Evolutionary conservation across 2,888 invertebrate species (phyloP).

Genomic region (Geotrupes spiniger): DNA sequence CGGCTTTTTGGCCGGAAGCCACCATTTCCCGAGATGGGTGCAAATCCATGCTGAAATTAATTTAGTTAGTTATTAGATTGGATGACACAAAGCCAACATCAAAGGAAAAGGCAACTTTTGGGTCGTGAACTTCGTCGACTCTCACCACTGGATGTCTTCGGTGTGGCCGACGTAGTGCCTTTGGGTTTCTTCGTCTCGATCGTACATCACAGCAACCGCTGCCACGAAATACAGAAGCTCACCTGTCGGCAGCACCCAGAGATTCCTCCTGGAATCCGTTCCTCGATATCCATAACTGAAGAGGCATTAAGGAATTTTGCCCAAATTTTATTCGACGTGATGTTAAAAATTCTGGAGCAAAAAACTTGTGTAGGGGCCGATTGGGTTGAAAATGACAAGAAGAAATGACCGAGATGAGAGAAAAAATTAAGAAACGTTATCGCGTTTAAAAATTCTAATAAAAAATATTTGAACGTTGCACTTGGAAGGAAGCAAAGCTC

Average conservation of each 20-base stretch:
- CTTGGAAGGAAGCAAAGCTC: too few species aligned
- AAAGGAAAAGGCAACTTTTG: too few species aligned
- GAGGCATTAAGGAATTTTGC: slow-evolving; percentile 40
- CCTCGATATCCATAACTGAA: slow-evolving; percentile 89
- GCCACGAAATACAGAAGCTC: slow-evolving; percentile 92
- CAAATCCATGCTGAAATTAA: slow-evolving; percentile 69
- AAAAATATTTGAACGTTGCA: too few species aligned
- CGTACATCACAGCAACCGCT: slow-evolving; percentile 84
- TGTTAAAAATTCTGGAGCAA: too few species aligned
- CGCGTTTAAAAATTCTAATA: too few species aligned
- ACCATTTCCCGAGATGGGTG: slow-evolving; percentile 86
- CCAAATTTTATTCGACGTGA: too few species aligned
- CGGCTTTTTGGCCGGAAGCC: slow-evolving; percentile 85
- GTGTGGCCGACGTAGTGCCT: slow-evolving; percentile 89
- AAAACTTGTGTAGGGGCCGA: too few species aligned
- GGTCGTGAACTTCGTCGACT: too few species aligned
- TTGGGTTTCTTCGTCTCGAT: slow-evolving; percentile 82
- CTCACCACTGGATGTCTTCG: slow-evolving; percentile 88
- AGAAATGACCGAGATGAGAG: too few species aligned
- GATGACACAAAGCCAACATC: too few species aligned
- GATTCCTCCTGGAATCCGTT: slow-evolving; percentile 81
- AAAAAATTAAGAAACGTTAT: too few species aligned
- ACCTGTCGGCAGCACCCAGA: slow-evolving; percentile 91
- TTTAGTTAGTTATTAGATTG: neutral
- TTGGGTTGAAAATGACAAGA: too few species aligned